phyloP scores from a whole-genome alignment of 2,888 invertebrate genomes.

The Mayetiola destructor region DNA sequence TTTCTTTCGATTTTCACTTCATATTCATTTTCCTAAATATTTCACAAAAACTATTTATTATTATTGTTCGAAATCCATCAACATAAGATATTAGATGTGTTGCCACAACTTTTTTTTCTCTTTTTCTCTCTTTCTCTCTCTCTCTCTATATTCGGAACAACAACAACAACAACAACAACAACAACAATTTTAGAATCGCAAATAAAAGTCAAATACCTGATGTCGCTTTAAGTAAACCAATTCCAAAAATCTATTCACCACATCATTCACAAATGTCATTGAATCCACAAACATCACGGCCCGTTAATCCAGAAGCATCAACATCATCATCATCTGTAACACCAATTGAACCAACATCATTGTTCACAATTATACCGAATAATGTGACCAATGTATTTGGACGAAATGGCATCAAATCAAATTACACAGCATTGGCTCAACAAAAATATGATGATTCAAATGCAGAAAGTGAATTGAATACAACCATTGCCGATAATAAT shows the following conservation, averaged over 20 bases:
- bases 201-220: slow-evolving; percentile 3
- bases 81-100: too few species aligned
- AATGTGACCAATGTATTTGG: background rate
- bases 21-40: too few species aligned
- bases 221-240: slow-evolving; percentile 1
- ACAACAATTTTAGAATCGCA: background rate
- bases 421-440: background rate
- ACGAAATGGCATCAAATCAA: slow-evolving; percentile 8
- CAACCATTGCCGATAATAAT: too few species aligned
- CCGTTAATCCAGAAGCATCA: background rate
- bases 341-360: background rate
- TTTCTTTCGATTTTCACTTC: too few species aligned
- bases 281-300: background rate
- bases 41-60: too few species aligned
- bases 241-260: slow-evolving; percentile 10
- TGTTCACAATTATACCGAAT: background rate
- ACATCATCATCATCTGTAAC: background rate
- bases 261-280: background rate
- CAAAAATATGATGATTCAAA: background rate
- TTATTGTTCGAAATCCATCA: too few species aligned
- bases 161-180: too few species aligned
- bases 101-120: background rate
- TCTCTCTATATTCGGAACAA: too few species aligned
- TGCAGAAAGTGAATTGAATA: background rate
- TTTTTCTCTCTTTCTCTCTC: background rate